A percentile compares a stretch with the other conserved stretches of the same genome.
Conservation (phyloP, 2,797 vertebrate genomes). For the Oophaga sylvatica region DNA sequence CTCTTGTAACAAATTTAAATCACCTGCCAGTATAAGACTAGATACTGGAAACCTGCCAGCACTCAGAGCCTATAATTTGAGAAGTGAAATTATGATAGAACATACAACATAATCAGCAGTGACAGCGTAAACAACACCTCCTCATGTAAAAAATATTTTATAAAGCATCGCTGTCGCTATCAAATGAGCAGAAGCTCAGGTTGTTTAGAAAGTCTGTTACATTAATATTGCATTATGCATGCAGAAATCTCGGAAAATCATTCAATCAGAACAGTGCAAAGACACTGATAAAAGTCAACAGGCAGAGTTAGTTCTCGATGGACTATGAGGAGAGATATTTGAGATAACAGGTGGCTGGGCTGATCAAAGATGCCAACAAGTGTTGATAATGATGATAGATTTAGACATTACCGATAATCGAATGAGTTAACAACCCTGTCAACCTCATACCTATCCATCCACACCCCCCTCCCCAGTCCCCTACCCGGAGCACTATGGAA, state of each 20-base stretch:
- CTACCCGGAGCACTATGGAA: too few species aligned
- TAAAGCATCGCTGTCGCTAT: background rate
- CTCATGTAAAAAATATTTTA: background rate
- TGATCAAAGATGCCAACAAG: background rate
- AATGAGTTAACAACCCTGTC: background rate
- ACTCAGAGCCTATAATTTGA: constrained; percentile 13
- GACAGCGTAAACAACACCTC: constrained; percentile 14
- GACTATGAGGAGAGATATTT: background rate
- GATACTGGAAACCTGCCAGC: constrained; percentile 16
- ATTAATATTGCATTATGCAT: constrained; percentile 20
- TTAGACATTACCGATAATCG: background rate
- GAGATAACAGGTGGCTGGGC: background rate
- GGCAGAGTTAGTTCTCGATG: background rate
- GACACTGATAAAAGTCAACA: background rate
- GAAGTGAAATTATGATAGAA: constrained; percentile 25
- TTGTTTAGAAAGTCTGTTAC: constrained; percentile 13
- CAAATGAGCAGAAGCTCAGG: background rate
- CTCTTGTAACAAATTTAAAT: constrained; percentile 18
- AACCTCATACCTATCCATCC: too few species aligned
- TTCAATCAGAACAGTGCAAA: background rate
- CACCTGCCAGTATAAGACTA: constrained; percentile 24
- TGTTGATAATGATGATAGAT: background rate
- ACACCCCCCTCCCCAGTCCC: too few species aligned
- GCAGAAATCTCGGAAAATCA: background rate
- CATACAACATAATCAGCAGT: constrained; percentile 14